Base-by-base conservation (phyloP, 1,140 invertebrate species). In the Drosophila pruinosa region DNA sequence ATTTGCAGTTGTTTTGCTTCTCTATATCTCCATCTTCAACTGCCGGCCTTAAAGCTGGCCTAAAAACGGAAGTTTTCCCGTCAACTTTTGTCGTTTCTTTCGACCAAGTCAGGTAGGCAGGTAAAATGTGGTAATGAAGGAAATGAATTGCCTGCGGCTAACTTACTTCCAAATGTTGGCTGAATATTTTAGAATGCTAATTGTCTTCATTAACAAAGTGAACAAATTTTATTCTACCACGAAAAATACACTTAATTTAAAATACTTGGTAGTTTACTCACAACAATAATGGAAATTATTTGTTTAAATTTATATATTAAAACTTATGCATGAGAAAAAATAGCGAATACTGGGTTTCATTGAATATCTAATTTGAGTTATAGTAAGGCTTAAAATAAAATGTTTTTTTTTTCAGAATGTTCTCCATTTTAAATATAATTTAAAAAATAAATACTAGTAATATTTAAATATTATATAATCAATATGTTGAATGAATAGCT, bases 51-150 rank as follows among this genome's bases (percentile, higher is more conserved):
- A 68, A 74, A 69, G 39, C 17, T 31, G 65, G 47, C 52, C 64
- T 54, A 71, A 72, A 85, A 86, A 78, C 82, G 82, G 82, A 86
- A 82, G 82, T 79, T 78, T 88, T 67, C 61, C 31, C 59, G 50
- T 63, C 65, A 53, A 73, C 53, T 74, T 67, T 56, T 61, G 72
- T 52, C 58, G 58, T 50, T 50, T 10, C 22, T 21, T 56, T 47
- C n/a, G 48, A 47, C 34, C 59, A 67, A 57, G 76, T 62, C 78
- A 80, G 77, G 72, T 68, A 64, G 10, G 15, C 73, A 73, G 73
- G 57, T 62, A 68, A 56, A 31, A 38, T 53, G 65, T 36, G 63
- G 48, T 39, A 63, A 70, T 74, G 78, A 68, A 58, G 82, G 81
- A 86, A 88, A 86, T 88, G 72, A 86, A 81, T 77, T 38, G 54